Base-by-base conservation (phyloP, 2,797 vertebrate genomes). In the Diplodus puntazzo region DNA sequence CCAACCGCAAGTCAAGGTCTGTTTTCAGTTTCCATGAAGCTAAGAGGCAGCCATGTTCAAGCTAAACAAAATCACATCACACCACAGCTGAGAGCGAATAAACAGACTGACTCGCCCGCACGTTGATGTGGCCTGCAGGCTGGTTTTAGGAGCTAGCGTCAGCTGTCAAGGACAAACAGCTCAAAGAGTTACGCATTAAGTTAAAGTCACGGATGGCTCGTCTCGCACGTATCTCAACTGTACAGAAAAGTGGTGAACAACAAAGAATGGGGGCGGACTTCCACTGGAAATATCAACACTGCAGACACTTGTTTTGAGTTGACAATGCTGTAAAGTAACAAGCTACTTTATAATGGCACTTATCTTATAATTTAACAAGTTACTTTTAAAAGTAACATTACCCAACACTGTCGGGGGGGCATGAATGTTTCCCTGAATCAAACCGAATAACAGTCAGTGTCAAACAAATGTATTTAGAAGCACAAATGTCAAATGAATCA, bases 1-100 rank as follows among this genome's bases (percentile, higher is more conserved):
- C 81, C 84, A 70, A 64, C 25, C 63, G 73, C 75, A 61, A 79
- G 77, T 82, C 77, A 77, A 84, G 86, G 86, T 86, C 72, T 87
- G 89, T 76, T 92, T 81, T 89, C 54, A 75, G 61, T 79, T 84
- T 72, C 59, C 73, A 57, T 53, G 77, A 78, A 68, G 73, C 69
- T 69, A 34, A 21, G 70, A 54, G 52, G 50, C 67, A 58, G 76
- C 49, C 18, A 53, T 9, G 53, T 83, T 86, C 75, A 59, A 68
- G 30, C 67, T 54, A 61, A 80, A 84, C 83, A 45, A 63, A 80
- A 85, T 77, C 77, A 66, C 67, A 84, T 67, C 67, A 69, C 67
- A 68, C 25, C 73, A 74, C 79, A 87, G 80, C 84, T 83, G 81
- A 69, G 49, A 43, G 73, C 11, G 45, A 65, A 74, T 16, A 34